Evolutionary conservation across 2,797 vertebrate species (phyloP), one percentile per base, ranked within the genome.

Genomic region (Amniataba percoides): DNA sequence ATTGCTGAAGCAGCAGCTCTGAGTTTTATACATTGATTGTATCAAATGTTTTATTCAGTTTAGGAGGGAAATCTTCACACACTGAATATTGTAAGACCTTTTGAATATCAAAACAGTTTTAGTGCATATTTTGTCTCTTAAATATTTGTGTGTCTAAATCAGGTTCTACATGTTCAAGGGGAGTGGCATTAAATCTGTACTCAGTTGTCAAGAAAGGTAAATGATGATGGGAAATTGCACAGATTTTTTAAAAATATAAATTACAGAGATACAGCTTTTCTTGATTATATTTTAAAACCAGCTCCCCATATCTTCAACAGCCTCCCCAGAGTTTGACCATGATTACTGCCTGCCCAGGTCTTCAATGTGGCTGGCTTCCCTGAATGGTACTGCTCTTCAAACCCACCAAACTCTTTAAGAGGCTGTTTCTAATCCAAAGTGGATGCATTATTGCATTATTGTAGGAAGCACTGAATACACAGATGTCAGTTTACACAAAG

Each of bases 271-370:
- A 69, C 66, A 83, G 43, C 75, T 88, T 88, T 91, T 81, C 66
- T 91, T 89, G 87, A 87, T 77, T 76, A 78, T 93, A 86, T 93
- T 90, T 91, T 94, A 93, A 94, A 95, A 94, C 91, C 85, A 86
- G 87, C 92, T 94, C 92, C 93, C 92, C 89, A 66, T 95, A 94
- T 96, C 93, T 95, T 90, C 94, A 91, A 94, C 95, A 96, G 95
- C 94, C 89, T 90, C 87, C 91, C 79, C 93, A 92, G 91, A 91
- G 87, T 93, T 94, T 95, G 95, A 96, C 94, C 95, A 96, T 93
- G 93, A 95, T 95, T 96, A 95, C 95, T 96, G 94, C 94, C 89
- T 93, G 93, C 93, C 91, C 91, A 92, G 94, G 88, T 94, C 94
- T 94, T 59, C 95, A 93, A 91, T 93, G 86, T 93, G 93, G 93